These are phyloP conservation scores for Junonia oenone DNA, from an alignment of 2,888 invertebrate species.

Conservation along the genomic window DNA sequence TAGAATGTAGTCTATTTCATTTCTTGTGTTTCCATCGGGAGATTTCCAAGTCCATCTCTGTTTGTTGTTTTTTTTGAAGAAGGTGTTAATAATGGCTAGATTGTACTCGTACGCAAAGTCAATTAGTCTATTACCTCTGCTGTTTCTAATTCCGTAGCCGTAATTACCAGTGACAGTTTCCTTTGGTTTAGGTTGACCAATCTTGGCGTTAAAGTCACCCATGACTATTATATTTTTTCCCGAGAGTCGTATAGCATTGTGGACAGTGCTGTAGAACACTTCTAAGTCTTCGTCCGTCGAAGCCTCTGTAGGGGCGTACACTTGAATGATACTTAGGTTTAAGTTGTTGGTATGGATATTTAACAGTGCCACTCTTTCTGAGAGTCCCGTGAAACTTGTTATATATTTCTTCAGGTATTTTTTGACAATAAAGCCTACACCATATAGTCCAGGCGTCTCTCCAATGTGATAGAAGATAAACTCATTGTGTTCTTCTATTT, in stretches of 20 bases:
- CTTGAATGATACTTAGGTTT: conserved; percentile 11
- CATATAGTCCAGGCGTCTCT: conserved; percentile 8
- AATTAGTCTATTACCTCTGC: conserved; percentile 20
- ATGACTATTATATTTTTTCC: conserved; percentile 1
- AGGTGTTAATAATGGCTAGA: conserved; percentile 26
- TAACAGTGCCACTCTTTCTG: conserved; percentile 22
- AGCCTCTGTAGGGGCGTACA: conserved; percentile 4
- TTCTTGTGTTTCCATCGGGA: conserved; percentile 13
- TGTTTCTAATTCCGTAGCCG: conserved; percentile 18
- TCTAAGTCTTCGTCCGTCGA: background rate
- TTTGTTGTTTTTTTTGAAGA: conserved; percentile 17
- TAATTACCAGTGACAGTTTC: conserved; percentile 10
- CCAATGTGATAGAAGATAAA: background rate
- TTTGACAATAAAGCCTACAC: conserved; percentile 16
- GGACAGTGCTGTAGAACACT: conserved; percentile 5
- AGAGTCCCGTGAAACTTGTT: conserved; percentile 6
- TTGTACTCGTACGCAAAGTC: conserved; percentile 28
- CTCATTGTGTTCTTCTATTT: background rate
- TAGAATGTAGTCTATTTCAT: conserved; percentile 23
- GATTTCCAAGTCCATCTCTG: conserved; percentile 25
- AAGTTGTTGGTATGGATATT: conserved; percentile 13
- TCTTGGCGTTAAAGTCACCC: conserved; percentile 2
- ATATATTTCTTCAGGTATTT: conserved; percentile 12
- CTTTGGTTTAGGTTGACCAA: background rate
- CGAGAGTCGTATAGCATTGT: conserved; percentile 15